Percentiles rank a stretch among this genome's conserved stretches.
phyloP scores from a whole-genome alignment of 2,797 vertebrate genomes.

The Serranus cabrilla region DNA sequence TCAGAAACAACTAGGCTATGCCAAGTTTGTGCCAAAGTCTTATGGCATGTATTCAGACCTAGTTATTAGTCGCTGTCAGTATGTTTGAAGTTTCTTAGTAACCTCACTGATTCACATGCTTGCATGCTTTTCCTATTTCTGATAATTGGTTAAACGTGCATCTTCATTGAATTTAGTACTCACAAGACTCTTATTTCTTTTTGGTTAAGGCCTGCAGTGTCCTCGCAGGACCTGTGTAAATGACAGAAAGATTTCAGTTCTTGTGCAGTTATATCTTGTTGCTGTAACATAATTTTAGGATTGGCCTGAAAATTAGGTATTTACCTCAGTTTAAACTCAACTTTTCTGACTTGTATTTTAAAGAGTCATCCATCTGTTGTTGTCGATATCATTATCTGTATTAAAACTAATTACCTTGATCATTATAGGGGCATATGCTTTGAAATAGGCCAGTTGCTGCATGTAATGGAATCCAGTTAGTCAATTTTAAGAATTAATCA shows the following conservation, averaged over 20 bases:
- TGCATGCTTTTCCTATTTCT: slow-evolving; percentile 65
- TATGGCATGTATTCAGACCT: slow-evolving; percentile 58
- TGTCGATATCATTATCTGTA: background rate
- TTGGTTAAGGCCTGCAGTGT: slow-evolving; percentile 20
- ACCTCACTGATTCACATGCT: slow-evolving; percentile 53
- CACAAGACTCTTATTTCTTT: slow-evolving; percentile 30
- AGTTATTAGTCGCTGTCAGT: slow-evolving; percentile 44
- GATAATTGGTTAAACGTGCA: slow-evolving; percentile 55
- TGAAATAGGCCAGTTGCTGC: background rate
- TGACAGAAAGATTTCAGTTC: slow-evolving; percentile 2
- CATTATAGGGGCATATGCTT: background rate
- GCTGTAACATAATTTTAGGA: slow-evolving; percentile 7
- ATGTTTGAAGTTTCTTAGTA: slow-evolving; percentile 46
- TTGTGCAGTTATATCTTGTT: slow-evolving; percentile 1
- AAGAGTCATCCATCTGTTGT: background rate
- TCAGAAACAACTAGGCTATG: slow-evolving; percentile 43
- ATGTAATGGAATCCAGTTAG: slow-evolving; percentile 7
- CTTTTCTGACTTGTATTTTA: background rate
- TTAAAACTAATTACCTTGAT: background rate
- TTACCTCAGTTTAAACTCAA: background rate
- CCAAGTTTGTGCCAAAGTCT: slow-evolving; percentile 39
- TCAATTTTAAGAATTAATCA: background rate
- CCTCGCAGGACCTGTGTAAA: slow-evolving; percentile 13
- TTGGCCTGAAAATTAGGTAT: background rate
- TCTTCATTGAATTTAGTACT: slow-evolving; percentile 42